phyloP scores from a whole-genome alignment of 2,797 vertebrate genomes.

The Dromococcyx pavoninus region DNA sequence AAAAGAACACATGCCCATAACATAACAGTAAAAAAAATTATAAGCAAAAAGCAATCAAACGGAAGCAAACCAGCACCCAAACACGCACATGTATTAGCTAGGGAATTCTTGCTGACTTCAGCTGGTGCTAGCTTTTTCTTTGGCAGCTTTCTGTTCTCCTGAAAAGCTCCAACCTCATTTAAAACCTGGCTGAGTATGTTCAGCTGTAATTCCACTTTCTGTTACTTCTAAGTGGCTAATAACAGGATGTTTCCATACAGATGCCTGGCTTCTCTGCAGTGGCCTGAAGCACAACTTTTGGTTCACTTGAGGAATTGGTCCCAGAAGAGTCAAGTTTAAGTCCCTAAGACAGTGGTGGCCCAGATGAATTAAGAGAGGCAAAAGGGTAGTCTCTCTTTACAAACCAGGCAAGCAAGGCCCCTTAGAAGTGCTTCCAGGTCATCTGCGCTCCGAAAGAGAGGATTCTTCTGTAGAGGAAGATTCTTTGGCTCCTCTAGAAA shows the following conservation, averaged over 20 bases:
- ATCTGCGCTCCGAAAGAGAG: neutral
- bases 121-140: neutral
- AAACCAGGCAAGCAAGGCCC: neutral
- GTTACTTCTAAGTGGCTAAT: neutral
- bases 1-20: constrained; percentile 7
- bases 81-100: neutral
- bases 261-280: neutral
- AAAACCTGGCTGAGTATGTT: neutral
- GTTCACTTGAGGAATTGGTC: neutral
- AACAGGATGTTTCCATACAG: neutral
- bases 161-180: neutral
- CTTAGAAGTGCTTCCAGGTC: neutral
- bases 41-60: constrained; percentile 24
- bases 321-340: neutral
- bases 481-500: neutral
- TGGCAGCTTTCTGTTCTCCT: neutral
- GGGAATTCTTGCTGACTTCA: neutral
- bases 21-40: neutral
- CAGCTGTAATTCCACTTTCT: neutral
- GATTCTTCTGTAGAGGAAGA: neutral
- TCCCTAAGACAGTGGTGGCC: neutral
- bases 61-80: constrained; percentile 16
- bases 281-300: neutral
- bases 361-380: neutral
- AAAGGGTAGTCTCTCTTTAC: neutral